Evolutionary conservation across 2,888 invertebrate genomes (phyloP).

Genomic region (Ethmia dodecea): DNA sequence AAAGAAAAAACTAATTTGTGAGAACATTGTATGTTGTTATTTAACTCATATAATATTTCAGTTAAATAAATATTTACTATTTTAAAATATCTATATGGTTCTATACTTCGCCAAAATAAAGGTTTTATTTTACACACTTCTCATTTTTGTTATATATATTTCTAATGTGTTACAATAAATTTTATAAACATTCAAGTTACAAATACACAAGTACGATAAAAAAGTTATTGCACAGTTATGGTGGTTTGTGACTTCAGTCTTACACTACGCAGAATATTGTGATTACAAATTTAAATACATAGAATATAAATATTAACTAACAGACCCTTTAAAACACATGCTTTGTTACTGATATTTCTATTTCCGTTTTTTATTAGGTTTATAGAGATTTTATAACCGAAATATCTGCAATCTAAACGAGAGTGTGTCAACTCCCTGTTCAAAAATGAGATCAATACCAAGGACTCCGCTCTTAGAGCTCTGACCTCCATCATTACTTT

Average conservation of each 20-base stretch:
- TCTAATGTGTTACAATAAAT: background rate
- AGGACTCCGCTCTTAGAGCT: slow-evolving; percentile 50
- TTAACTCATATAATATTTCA: slow-evolving; percentile 61
- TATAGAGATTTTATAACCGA: slow-evolving; percentile 35
- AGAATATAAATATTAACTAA: no score
- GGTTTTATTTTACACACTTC: slow-evolving; percentile 28
- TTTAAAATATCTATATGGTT: slow-evolving; percentile 32
- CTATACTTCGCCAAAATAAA: slow-evolving; percentile 50
- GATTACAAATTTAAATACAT: no score
- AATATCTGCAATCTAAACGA: slow-evolving; percentile 23
- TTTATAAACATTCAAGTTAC: background rate
- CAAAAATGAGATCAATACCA: slow-evolving; percentile 57
- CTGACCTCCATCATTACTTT: slow-evolving; percentile 26
- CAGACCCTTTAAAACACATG: no score
- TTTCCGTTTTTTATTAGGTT: background rate
- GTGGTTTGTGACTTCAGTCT: no score
- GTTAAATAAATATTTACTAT: slow-evolving; percentile 59
- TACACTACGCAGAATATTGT: no score
- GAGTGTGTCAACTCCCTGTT: slow-evolving; percentile 27
- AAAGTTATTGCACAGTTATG: no score
- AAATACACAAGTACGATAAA: no score
- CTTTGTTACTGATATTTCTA: background rate
- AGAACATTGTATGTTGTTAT: slow-evolving; percentile 52
- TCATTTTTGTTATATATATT: slow-evolving; percentile 14
- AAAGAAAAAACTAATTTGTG: slow-evolving; percentile 26